Base-by-base conservation (phyloP, 2,888 invertebrate species). In the Drosophila mettleri region DNA sequence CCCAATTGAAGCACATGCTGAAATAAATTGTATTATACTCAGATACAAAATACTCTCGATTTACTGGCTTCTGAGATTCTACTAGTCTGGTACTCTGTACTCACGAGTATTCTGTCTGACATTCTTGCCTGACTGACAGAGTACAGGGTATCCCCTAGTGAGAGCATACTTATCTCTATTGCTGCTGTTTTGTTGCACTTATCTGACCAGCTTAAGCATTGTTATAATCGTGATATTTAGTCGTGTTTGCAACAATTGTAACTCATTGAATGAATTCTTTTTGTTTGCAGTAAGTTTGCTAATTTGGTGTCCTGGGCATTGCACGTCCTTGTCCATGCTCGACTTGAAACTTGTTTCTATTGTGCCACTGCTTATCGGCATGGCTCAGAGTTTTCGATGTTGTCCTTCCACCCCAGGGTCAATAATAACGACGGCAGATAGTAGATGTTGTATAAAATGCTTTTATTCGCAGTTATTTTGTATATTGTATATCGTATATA, bases 391-490 rank as follows among this genome's bases (percentile, higher is more conserved):
- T 43, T 54, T 61, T 69, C 80, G 74, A 80, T 55, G 48, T 53
- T 52, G 29, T 54, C 60, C 62, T 51, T 51, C 16, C 14, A 36
- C 73, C 82, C 86, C 33, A 43, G 64, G 69, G 84, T 54, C 43
- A 63, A 45, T 45, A 29, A 45, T 27, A 45, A 45, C 45, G 45
- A 29, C 16, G 12, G 12, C 12, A 27, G 16, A 27, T 18, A 16
- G 45, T 18, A 59, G 20, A 63, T 60, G 51, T 75, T 82, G 76
- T 83, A 82, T 87, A 82, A 82, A 82, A 87, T 81, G 76, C 72
- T 82, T 78, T 72, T 76, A 69, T 86, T 87, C 58, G 80, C 76
- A 79, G 74, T 88, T 82, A 79, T 76, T 86, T 76, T 66, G 57
- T 66, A 69, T 81, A 87, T 78, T 72, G 68, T 81, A 75, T 79